Evolutionary conservation across 2,113 vertebrate species (phyloP).

Genomic region (Phalacrocorax pelagicus): DNA sequence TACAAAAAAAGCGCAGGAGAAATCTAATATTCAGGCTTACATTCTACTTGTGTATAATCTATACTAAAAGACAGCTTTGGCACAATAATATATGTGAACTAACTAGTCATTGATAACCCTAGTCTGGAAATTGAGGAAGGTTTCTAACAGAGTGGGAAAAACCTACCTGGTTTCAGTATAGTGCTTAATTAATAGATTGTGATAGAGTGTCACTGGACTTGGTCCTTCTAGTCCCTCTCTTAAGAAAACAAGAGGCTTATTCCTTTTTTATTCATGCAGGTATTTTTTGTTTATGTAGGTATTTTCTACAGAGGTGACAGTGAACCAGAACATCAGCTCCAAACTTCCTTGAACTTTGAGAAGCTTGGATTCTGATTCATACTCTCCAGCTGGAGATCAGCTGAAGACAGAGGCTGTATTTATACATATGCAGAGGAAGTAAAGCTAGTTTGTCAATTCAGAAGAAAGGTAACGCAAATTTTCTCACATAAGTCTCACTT

Average conservation of each 20-base stretch:
- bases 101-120: not conserved
- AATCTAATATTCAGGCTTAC: not conserved
- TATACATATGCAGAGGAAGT: not conserved
- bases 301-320: not conserved
- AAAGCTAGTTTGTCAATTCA: not conserved
- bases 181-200: not conserved
- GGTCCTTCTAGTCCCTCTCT: not conserved
- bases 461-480: not conserved
- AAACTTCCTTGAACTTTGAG: not conserved
- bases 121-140: not conserved
- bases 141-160: not conserved
- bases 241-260: not conserved
- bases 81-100: not conserved
- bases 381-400: not conserved
- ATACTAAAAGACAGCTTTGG: not conserved
- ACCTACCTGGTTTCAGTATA: not conserved
- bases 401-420: not conserved
- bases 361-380: not conserved
- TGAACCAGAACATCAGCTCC: not conserved
- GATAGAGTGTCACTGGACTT: not conserved
- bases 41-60: not conserved
- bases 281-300: not conserved
- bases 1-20: not conserved
- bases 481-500: not conserved
- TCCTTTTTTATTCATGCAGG: not conserved